phyloP scores from a whole-genome alignment of 2,113 vertebrate genomes.

The Nanorana parkeri region DNA sequence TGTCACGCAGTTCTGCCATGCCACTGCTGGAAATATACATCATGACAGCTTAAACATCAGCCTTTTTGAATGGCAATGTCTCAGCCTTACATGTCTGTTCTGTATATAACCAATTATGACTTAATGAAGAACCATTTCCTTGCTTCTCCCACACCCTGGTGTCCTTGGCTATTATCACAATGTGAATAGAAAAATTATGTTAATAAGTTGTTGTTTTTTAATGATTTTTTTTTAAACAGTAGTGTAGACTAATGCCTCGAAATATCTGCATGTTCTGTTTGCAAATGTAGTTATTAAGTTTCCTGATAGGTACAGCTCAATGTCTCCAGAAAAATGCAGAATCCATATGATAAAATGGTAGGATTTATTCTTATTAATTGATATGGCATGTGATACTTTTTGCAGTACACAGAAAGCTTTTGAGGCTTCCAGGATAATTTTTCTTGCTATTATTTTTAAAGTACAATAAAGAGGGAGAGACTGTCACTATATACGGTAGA shows the following conservation, averaged over 20 bases:
- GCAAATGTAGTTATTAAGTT: too few relatives aligned
- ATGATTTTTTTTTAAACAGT: background rate
- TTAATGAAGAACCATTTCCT: background rate
- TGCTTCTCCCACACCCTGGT: conserved; percentile 20
- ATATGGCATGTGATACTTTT: too few relatives aligned
- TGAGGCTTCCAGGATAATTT: too few relatives aligned
- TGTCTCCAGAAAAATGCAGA: too few relatives aligned
- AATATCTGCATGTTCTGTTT: background rate
- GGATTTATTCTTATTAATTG: too few relatives aligned
- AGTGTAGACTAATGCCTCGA: background rate
- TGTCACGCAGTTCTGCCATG: background rate
- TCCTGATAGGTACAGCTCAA: too few relatives aligned
- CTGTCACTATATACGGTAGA: too few relatives aligned
- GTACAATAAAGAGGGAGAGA: too few relatives aligned
- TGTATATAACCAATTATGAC: conserved; percentile 26
- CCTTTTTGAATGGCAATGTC: background rate
- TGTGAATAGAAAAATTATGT: conserved; percentile 14
- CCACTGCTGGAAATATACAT: conserved; percentile 21
- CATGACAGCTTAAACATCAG: background rate
- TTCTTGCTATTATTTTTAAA: too few relatives aligned
- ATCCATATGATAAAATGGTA: too few relatives aligned
- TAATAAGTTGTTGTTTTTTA: background rate
- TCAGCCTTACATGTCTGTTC: conserved; percentile 19
- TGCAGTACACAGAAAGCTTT: too few relatives aligned
- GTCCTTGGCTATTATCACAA: background rate